Evolutionary conservation across 2,888 invertebrate genomes (phyloP), one percentile per base, ranked within the genome.

Genomic region (Hirtodrosophila duncani): DNA sequence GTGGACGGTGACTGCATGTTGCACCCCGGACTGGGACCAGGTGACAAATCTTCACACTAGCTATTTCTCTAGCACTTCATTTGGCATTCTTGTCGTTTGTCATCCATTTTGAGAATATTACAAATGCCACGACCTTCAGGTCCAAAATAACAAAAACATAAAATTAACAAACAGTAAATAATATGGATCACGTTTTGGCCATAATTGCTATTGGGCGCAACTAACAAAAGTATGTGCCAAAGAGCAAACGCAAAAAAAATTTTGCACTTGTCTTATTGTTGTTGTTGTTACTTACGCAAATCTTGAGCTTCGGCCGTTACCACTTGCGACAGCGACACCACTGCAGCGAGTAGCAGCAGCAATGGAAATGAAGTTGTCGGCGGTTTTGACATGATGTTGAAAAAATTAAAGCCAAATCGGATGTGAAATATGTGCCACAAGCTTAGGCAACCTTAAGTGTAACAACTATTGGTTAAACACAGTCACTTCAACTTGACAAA

Each of bases 251-350:
- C 30, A 57, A 20, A 58, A 23, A 51, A 24, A 24, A 56, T 46
- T 60, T 64, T 41, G 45, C 59, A 72, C 63, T 61, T 31, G 16
- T 8, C 13, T 39, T 27, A 39, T 33, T 38, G 23, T 29, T 30
- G 6, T 41, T 14, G n/a, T 50, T 41, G 26, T 41, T 68, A 83
- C 83, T 83, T 83, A 83, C 83, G 83, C 83, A 83, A 83, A 82
- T 83, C 80, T 79, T 78, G 83, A 23, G 71, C 68, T n/a, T n/a
- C n/a, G 29, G 56, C 60, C 49, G 60, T 58, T 65, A 55, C 61
- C 57, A 38, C 16, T 10, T 43, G 39, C 43, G 68, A 46, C 64
- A 69, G 72, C 65, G 72, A n/a, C n/a, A n/a, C 67, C 67, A 75
- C 41, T 30, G 50, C 36, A 26, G 60, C 75, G 58, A 75, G 67